Evolutionary conservation across 2,113 vertebrate species (phyloP), one percentile per base, ranked within the genome.

Genomic region (Malurus alboscapulatus): DNA sequence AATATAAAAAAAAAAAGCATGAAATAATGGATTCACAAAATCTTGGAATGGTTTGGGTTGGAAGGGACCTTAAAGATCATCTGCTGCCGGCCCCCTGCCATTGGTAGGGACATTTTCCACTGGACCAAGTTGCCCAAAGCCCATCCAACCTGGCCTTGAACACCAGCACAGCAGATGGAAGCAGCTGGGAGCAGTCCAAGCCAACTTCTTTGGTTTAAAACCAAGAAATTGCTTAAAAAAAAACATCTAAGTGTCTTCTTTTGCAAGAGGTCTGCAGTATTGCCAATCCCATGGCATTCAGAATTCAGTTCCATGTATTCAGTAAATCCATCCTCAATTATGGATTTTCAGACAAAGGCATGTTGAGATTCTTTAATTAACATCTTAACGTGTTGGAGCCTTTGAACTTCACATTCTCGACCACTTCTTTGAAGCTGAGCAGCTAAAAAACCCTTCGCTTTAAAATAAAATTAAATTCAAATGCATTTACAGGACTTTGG

Each of bases 391-490:
- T 14, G 6, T 47, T 69, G 66, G 18, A 90, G 82, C 32, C 50
- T 87, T 85, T 40, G 29, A 90, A 47, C 71, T 76, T 54, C 55
- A 36, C 27, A 17, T 90, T 83, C 67, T 93, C 8, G 0, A 69
- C 59, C 7, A 12, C 38, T 61, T 85, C 50, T 93, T 88, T 80
- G 88, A 63, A 69, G 48, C 47, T 54, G 77, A 85, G 38, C 24
- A 82, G 54, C 51, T 62, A 44, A 58, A 93, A 83, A 83, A 2
- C 36, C 25, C 24, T 88, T 72, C 30, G 2, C 44, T 91, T 73
- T 48, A 86, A 80, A 93, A 86, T 27, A 69, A 87, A 83, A 62
- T 42, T 5, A 63, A 90, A 78, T 73, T 88, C 36, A 53, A 94
- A 93, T 65, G 53, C 51, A 45, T 77, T 94, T 85, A 53, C 53